Base-by-base conservation (phyloP, 1,140 invertebrate species). In the Rhopalosiphum maidis region DNA sequence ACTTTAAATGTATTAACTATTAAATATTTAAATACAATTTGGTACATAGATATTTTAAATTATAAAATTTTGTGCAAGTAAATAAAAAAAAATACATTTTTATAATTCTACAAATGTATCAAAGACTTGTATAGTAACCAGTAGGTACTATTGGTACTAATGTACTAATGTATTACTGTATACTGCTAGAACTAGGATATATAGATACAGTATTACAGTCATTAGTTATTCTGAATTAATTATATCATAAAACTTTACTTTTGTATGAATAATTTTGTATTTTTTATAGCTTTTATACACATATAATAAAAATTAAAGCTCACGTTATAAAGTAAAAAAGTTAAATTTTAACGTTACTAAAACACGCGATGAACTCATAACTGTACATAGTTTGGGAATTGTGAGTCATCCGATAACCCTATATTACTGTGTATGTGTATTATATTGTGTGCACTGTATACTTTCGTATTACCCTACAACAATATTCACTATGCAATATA, bases 381-480 rank as follows among this genome's bases (percentile, higher is more conserved):
- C 60, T n/a, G 30, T n/a, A 77, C 6, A 77, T 77, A 77, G 30
- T 41, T 85, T 85, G 23, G 25, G 41, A 85, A 25, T 43, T 41
- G 41, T 85, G 83, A 85, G 83, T 85, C 83, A 85, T 85, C 83
- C 83, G 11, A 6, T n/a, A 35, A 77, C 60, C 60, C 60, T 77
- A 77, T n/a, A n/a, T n/a, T n/a, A 68, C 30, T 68, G 11, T 77
- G 60, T 83, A 83, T 23, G 35, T 41, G 55, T 21, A 35, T 35
- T 21, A 35, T 35, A 77, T 2, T 77, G n/a, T 77, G 25, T 77
- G 18, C 4, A 21, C n/a, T 82, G n/a, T 82, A 22, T 37, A 83
- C 35, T 35, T 7, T 9, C 7, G 21, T 23, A 9, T 83, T 23
- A 83, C 60, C 15, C 11, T n/a, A 11, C 30, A 11, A 68, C 25